Base-by-base conservation (phyloP, 2,888 invertebrate species). In the Sarcophaga rosellei region DNA sequence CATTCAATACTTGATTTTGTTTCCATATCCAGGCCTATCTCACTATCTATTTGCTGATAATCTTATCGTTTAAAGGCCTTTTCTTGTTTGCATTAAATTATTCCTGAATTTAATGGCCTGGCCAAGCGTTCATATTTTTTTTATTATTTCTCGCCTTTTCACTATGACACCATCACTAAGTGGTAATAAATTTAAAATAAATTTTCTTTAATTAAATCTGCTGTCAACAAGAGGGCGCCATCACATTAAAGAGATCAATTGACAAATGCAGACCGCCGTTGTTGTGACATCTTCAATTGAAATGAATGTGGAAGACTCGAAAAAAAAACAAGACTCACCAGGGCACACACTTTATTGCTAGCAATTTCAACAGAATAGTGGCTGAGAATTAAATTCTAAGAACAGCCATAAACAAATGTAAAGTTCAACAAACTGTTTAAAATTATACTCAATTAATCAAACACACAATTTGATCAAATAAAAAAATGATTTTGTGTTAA, bases 251-350 rank as follows among this genome's bases (percentile, higher is more conserved):
- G 57, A 59, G 20, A 45, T 73, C 66, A 61, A 81, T 74, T 81
- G 74, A 68, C 35, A 74, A 81, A 70, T 20, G 65, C 20, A 8
- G 1, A n/a, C 81, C 70, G 63, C 76, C 35, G 8, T 65, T 82
- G 66, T 82, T 82, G 82, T 82, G 82, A 82, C 82, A 82, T 47
- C 1, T 66, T 82, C 4, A 72, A 66, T 82, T 61, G 17, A 63
- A 59, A 66, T 65, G 47, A 20, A 59, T 57, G 15, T 12, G 2
- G 25, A 17, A 35, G 12, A 12, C 4, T 47, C 15, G 47, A 47
- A 15, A 12, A 47, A 47, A 47, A 59, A 17, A 23, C 12, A 0
- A 23, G n/a, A 17, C 53, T 0, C 53, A 53, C 25, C 59, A 53
- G 10, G 21, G 3, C 20, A 4, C 20, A 4, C 23, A 53, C 68